These are phyloP conservation scores for Drosophila watanabei DNA, from an alignment of 1,140 invertebrate genomes.

Conservation along the genomic window DNA sequence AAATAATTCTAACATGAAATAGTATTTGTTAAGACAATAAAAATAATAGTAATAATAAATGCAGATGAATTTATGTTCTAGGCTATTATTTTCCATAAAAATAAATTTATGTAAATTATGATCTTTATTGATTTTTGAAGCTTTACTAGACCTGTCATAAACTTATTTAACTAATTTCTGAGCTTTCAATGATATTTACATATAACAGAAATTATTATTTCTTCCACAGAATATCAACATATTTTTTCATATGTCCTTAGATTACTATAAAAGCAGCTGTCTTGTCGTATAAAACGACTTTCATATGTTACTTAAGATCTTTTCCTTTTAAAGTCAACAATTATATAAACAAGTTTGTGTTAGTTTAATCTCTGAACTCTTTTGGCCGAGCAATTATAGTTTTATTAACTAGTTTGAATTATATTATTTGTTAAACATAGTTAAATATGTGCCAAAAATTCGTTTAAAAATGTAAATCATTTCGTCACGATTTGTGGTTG, in stretches of 20 bases:
- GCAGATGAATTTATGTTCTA: too few relatives aligned
- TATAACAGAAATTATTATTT: too few relatives aligned
- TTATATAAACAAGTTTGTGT: not conserved
- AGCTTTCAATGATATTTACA: not conserved
- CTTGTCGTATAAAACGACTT: not conserved
- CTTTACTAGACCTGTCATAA: not conserved
- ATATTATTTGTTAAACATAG: not conserved
- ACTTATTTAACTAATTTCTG: not conserved
- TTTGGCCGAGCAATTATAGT: not conserved
- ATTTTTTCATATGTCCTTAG: not conserved
- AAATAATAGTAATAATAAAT: too few relatives aligned
- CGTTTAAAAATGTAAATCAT: not conserved
- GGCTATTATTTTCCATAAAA: too few relatives aligned
- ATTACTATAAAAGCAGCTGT: not conserved
- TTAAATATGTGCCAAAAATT: conserved; percentile 1
- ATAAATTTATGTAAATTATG: too few relatives aligned
- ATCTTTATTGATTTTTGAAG: too few relatives aligned
- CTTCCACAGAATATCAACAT: too few relatives aligned
- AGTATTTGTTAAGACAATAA: too few relatives aligned
- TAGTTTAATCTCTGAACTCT: not conserved
- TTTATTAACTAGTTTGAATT: not conserved
- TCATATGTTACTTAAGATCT: not conserved
- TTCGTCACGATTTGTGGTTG: not conserved
- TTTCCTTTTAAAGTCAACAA: not conserved
- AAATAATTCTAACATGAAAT: too few relatives aligned